Conservation (phyloP, 1,140 invertebrate genomes). For the Heliconius melpomene region DNA sequence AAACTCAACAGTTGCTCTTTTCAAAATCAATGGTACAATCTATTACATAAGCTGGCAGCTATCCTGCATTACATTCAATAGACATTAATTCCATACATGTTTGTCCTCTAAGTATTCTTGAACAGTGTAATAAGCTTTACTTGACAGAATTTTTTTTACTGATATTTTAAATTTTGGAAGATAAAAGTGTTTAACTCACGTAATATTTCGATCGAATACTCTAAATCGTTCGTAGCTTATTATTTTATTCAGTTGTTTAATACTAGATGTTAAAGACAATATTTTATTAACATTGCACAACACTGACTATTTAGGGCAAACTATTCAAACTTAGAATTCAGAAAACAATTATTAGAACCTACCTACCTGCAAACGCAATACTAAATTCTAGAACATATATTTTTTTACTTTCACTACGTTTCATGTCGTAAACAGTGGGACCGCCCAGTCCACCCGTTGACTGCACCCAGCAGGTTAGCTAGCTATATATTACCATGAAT, state of each 20-base stretch:
- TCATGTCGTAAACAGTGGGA: conserved; percentile 49
- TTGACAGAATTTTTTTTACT: no score
- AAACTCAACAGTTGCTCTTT: no score
- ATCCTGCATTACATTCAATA: no score
- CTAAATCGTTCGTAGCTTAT: not conserved
- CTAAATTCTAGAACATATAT: conserved; percentile 12
- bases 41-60: no score
- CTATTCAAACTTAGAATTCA: not conserved
- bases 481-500: conserved; percentile 52
- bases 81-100: no score
- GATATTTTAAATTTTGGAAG: no score
- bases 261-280: not conserved
- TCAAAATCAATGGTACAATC: no score
- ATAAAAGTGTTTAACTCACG: no score
- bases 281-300: not conserved
- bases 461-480: conserved; percentile 41
- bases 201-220: no score
- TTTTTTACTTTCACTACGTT: conserved; percentile 40
- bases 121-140: no score
- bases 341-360: conserved; percentile 16
- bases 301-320: not conserved
- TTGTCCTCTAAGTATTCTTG: no score
- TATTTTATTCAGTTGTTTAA: not conserved
- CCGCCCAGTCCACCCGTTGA: conserved; percentile 31
- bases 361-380: conserved; percentile 20